phyloP scores from a whole-genome alignment of 2,797 vertebrate species.

The Coregonus sp. region DNA sequence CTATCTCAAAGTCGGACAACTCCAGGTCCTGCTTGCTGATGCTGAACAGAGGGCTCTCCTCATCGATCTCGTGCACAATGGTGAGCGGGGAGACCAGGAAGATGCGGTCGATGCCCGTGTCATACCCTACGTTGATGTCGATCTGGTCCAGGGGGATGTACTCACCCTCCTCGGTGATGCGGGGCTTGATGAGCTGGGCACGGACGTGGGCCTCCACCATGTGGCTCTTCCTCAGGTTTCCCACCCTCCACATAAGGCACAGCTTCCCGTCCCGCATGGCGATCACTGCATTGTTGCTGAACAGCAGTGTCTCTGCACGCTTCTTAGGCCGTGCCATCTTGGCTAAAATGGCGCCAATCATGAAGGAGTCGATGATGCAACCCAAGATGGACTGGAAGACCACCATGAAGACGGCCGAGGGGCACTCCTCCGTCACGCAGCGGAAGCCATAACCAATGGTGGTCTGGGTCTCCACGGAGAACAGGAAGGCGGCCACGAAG shows the following conservation, averaged over 20 bases:
- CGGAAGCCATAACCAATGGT: conserved; percentile 95
- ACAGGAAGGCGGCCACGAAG: conserved; percentile 92
- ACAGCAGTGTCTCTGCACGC: conserved; percentile 90
- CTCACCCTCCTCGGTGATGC: conserved; percentile 93
- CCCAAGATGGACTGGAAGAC: conserved; percentile 95
- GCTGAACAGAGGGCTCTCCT: conserved; percentile 92
- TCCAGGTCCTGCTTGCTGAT: conserved; percentile 93
- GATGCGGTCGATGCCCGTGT: conserved; percentile 92
- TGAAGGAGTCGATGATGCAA: conserved; percentile 96
- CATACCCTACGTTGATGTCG: conserved; percentile 94
- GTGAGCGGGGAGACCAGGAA: conserved; percentile 93
- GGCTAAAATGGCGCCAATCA: conserved; percentile 98
- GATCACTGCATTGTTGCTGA: conserved; percentile 90
- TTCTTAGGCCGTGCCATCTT: conserved; percentile 98
- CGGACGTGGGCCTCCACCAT: conserved; percentile 94
- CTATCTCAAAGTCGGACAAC: conserved; percentile 89
- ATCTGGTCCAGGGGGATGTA: conserved; percentile 95
- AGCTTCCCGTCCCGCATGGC: conserved; percentile 90
- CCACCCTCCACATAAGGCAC: conserved; percentile 93
- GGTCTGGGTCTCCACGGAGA: conserved; percentile 95
- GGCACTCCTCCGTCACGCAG: conserved; percentile 93
- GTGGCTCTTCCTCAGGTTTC: conserved; percentile 94
- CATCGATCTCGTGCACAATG: conserved; percentile 92
- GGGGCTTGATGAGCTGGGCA: conserved; percentile 90
- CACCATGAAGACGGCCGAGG: conserved; percentile 90